phyloP scores from a whole-genome alignment of 1,140 invertebrate genomes.

The Eumaeus atala region DNA sequence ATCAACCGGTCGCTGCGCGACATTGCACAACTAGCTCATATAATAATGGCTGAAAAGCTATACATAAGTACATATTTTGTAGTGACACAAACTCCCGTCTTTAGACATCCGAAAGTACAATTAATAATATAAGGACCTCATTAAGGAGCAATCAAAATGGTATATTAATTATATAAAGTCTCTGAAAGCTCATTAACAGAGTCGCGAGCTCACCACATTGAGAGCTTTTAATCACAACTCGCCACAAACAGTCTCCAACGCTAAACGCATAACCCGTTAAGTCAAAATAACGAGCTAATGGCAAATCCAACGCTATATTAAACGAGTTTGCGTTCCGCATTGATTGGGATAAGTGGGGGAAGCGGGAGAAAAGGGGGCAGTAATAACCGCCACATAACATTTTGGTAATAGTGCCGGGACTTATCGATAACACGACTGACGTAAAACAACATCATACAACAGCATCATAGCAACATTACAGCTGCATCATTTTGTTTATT shows the following conservation, averaged over 20 bases:
- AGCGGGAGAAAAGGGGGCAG: constrained; percentile 27
- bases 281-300: constrained; percentile 49
- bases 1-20: too few relatives aligned
- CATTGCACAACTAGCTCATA: too few relatives aligned
- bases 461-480: too few relatives aligned
- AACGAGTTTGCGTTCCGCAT: constrained; percentile 45
- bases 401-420: constrained; percentile 27
- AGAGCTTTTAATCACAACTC: constrained; percentile 15
- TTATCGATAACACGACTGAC: too few relatives aligned
- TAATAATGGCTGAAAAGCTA: too few relatives aligned
- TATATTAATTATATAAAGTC: neutral
- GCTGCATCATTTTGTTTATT: too few relatives aligned
- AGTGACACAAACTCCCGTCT: too few relatives aligned
- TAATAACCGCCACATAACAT: constrained; percentile 38
- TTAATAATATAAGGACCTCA: too few relatives aligned
- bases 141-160: too few relatives aligned
- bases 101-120: too few relatives aligned
- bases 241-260: constrained; percentile 13
- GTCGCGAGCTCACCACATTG: neutral
- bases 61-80: too few relatives aligned
- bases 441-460: too few relatives aligned
- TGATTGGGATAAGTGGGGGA: constrained; percentile 38
- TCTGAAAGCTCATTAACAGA: constrained; percentile 2
- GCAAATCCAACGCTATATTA: constrained; percentile 46
- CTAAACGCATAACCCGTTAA: constrained; percentile 19